Evolutionary conservation across 2,113 vertebrate species (phyloP).

Genomic region (Bucco capensis): DNA sequence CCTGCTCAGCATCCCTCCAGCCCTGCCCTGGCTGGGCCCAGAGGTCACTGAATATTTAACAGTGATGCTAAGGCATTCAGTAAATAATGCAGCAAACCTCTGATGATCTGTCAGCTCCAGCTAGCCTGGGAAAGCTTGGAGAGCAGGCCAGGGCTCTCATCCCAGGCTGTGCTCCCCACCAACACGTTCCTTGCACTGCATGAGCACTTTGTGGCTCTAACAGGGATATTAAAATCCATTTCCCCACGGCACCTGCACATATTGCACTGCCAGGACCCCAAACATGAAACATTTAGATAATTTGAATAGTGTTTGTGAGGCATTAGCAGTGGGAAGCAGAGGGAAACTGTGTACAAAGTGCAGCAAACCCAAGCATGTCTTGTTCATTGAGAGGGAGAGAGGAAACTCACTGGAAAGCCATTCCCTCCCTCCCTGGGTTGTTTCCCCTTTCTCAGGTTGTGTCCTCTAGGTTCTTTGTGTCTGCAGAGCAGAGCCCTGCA

Average conservation of each 20-base stretch:
- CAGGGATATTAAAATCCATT: conserved; percentile 50
- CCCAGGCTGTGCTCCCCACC: background rate
- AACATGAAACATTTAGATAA: conserved; percentile 59
- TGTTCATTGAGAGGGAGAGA: background rate
- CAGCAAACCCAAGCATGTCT: conserved; percentile 12
- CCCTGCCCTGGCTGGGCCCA: background rate
- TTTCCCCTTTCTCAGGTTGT: background rate
- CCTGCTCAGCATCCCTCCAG: background rate
- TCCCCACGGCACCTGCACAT: conserved; percentile 1
- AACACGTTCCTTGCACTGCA: conserved; percentile 27
- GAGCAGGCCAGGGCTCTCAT: conserved; percentile 24
- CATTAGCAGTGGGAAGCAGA: background rate
- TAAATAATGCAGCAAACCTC: conserved; percentile 53
- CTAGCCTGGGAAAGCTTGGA: background rate
- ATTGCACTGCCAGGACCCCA: background rate
- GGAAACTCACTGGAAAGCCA: background rate
- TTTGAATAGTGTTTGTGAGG: conserved; percentile 16
- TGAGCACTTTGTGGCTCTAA: conserved; percentile 47
- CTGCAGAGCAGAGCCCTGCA: background rate
- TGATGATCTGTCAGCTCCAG: conserved; percentile 24
- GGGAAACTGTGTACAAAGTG: background rate
- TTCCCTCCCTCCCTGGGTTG: background rate
- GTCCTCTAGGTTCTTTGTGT: background rate
- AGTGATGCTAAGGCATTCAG: conserved; percentile 33
- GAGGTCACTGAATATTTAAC: conserved; percentile 38